phyloP scores from a whole-genome alignment of 2,888 invertebrate species.

The Pollenia amentaria region DNA sequence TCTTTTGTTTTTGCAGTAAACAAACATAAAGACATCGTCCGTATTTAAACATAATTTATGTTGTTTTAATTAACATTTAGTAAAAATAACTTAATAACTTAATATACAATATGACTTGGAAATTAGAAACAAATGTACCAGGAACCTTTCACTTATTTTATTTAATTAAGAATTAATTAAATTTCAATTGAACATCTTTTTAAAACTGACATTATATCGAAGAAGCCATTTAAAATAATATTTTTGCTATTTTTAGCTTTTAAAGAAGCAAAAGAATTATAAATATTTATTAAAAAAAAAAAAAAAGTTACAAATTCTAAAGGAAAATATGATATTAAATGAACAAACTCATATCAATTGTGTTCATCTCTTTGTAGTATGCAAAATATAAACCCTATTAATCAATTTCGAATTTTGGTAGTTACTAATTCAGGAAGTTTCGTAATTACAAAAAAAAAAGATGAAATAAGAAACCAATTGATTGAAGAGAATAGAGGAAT shows the following conservation, averaged over 20 bases:
- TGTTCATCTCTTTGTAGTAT: too few relatives aligned
- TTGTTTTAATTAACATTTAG: constrained; percentile 12
- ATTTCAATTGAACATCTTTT: too few relatives aligned
- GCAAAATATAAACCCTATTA: not conserved
- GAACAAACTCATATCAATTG: constrained; percentile 7
- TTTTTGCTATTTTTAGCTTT: not conserved
- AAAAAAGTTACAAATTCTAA: not conserved
- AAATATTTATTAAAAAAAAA: not conserved
- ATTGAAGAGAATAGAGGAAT: not conserved
- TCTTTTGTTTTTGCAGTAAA: constrained; percentile 9
- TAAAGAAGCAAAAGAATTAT: not conserved
- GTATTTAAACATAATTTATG: not conserved
- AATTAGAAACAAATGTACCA: not conserved
- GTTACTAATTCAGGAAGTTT: not conserved
- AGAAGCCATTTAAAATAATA: too few relatives aligned
- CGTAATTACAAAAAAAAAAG: not conserved
- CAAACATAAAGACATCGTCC: not conserved
- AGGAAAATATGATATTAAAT: not conserved
- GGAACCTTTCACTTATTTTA: not conserved
- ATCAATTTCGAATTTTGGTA: constrained; percentile 32
- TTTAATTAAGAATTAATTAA: too few relatives aligned
- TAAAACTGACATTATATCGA: too few relatives aligned
- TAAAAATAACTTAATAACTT: not conserved
- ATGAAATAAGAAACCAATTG: not conserved
- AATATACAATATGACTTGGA: too few relatives aligned